These are phyloP conservation scores for Cladopsammia gracilis DNA, from an alignment of 64 coral and sea anemone species.

Conservation along the genomic window DNA sequence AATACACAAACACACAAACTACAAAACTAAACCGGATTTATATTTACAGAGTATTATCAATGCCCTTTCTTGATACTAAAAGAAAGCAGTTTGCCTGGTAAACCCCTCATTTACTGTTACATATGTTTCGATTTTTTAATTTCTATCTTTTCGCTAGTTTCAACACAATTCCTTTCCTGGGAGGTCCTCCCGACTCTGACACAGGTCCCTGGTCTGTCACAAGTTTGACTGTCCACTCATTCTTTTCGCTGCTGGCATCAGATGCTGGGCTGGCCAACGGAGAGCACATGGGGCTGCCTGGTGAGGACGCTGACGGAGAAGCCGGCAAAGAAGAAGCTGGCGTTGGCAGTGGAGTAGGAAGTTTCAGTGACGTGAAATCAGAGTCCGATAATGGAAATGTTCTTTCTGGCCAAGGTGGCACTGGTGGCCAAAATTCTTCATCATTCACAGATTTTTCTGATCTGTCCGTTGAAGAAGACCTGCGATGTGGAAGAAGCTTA, in stretches of 20 bases:
- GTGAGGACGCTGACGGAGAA: conserved; percentile 80
- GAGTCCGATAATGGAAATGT: conserved; percentile 89
- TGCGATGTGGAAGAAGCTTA: conserved; percentile 68
- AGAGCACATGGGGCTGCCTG: conserved; percentile 90
- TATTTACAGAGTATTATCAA: background rate
- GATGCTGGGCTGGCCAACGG: conserved; percentile 90
- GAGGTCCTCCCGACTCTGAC: conserved; percentile 67
- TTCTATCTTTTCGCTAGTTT: conserved; percentile 97
- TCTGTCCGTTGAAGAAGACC: conserved; percentile 86
- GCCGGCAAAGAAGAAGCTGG: conserved; percentile 82
- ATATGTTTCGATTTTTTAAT: background rate
- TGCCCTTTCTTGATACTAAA: conserved; percentile 15
- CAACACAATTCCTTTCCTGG: conserved; percentile 95
- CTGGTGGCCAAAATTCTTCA: conserved; percentile 84
- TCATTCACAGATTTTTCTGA: conserved; percentile 67
- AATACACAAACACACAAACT: background rate
- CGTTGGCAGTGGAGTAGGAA: conserved; percentile 88
- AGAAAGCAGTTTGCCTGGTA: conserved; percentile 11
- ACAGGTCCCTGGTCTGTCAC: conserved; percentile 74
- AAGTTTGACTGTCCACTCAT: conserved; percentile 98
- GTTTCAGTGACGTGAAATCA: conserved; percentile 81
- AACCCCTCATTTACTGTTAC: background rate
- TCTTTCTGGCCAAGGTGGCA: conserved; percentile 84
- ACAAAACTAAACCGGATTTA: background rate
- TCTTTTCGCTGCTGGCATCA: conserved; percentile 76